Evolutionary conservation across 2,797 vertebrate genomes (phyloP).

Genomic region (Margarornis squamiger): DNA sequence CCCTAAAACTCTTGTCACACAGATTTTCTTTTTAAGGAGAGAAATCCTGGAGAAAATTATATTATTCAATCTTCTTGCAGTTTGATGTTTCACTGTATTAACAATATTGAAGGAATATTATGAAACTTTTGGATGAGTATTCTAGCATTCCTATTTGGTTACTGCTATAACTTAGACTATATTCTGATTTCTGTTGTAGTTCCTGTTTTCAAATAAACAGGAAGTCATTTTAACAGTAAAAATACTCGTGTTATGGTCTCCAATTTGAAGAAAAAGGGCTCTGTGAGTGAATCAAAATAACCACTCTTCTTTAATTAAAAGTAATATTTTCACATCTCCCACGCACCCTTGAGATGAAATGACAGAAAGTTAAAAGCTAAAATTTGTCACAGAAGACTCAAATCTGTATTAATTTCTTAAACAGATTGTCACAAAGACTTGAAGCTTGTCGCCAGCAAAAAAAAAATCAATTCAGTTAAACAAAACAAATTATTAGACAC

Average conservation of each 20-base stretch:
- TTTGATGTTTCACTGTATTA: neutral
- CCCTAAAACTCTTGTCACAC: neutral
- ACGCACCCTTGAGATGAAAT: neutral
- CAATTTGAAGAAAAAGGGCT: neutral
- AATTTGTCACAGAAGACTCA: neutral
- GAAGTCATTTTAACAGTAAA: neutral
- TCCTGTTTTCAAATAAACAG: neutral
- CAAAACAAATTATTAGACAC: neutral
- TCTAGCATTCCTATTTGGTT: neutral
- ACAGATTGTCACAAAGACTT: neutral
- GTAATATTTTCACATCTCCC: neutral
- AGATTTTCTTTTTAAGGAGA: neutral
- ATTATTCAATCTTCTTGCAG: neutral
- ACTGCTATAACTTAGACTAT: neutral
- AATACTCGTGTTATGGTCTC: neutral
- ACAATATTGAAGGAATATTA: neutral
- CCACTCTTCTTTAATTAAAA: neutral
- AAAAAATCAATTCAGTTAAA: neutral
- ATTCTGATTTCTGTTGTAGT: neutral
- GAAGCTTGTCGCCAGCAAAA: neutral
- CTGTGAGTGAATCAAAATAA: neutral
- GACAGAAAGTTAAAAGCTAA: constrained; percentile 16
- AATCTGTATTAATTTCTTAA: constrained; percentile 20
- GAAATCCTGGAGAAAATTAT: neutral
- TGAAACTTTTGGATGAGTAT: neutral